These are phyloP conservation scores for Mongoloraphidia duomilia DNA, from an alignment of 2,888 invertebrate species.

Conservation along the genomic window DNA sequence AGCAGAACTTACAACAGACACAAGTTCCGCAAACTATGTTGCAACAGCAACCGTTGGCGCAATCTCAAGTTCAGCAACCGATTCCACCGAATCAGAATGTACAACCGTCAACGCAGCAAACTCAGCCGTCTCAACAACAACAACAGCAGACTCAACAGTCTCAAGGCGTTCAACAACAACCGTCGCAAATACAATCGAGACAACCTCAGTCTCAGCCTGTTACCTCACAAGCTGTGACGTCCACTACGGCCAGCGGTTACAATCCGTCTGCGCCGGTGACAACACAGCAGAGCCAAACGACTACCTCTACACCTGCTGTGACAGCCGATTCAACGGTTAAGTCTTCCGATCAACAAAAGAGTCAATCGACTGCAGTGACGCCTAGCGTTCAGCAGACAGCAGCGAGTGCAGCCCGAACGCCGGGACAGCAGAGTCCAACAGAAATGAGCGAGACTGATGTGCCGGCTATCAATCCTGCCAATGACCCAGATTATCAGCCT, in stretches of 20 bases:
- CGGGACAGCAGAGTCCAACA: too few relatives aligned
- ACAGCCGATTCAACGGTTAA: too few relatives aligned
- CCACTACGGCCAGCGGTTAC: background rate
- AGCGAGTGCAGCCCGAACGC: too few relatives aligned
- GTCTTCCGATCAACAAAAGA: too few relatives aligned
- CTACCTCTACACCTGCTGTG: background rate
- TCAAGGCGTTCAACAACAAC: constrained; percentile 12
- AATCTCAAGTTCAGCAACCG: constrained; percentile 3
- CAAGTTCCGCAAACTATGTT: constrained; percentile 12
- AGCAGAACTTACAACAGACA: constrained; percentile 14
- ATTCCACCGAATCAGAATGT: constrained; percentile 6
- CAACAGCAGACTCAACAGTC: constrained; percentile 9
- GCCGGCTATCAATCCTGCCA: too few relatives aligned
- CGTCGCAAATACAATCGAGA: constrained; percentile 5
- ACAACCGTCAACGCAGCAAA: background rate
- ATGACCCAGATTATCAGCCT: too few relatives aligned
- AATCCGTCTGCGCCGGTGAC: background rate
- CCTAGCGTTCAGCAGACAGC: too few relatives aligned
- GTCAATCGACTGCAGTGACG: too few relatives aligned
- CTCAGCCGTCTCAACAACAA: constrained; percentile 9
- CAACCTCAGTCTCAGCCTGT: constrained; percentile 9
- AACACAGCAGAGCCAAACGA: background rate
- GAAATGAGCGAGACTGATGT: too few relatives aligned
- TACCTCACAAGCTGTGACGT: background rate
- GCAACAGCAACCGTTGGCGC: constrained; percentile 10